A percentile compares a stretch with the other conserved stretches of the same genome.
These are phyloP conservation scores for Conus betulinus DNA, from an alignment of 1,140 invertebrate genomes.

Conservation along the genomic window DNA sequence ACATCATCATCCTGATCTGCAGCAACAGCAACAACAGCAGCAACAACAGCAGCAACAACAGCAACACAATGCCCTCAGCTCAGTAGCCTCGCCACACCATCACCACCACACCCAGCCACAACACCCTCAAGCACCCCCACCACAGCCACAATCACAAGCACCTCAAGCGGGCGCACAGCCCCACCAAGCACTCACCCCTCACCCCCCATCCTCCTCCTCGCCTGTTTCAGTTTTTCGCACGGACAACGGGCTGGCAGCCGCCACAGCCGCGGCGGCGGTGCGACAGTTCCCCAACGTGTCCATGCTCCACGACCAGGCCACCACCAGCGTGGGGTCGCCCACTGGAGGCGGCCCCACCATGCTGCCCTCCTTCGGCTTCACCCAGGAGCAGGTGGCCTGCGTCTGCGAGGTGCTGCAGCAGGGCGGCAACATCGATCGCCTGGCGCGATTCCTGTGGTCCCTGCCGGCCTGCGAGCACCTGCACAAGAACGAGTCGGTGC, in stretches of 20 bases:
- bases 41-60: slow-evolving; percentile 8
- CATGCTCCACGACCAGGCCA: slow-evolving; percentile 71
- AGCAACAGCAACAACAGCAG: slow-evolving; percentile 8
- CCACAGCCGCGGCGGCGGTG: slow-evolving; percentile 44
- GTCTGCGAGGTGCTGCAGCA: slow-evolving; percentile 99
- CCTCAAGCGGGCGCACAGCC: not conserved
- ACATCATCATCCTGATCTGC: not conserved
- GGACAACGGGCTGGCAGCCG: slow-evolving; percentile 53
- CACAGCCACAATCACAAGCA: slow-evolving; percentile 22
- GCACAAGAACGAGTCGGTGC: slow-evolving; percentile 94
- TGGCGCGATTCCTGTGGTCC: slow-evolving; percentile 98
- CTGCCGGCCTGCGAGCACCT: slow-evolving; percentile 96
- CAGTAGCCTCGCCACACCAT: not conserved
- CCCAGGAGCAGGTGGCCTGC: slow-evolving; percentile 98
- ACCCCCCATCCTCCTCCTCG: slow-evolving; percentile 20
- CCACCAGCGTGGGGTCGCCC: slow-evolving; percentile 69
- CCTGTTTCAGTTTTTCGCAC: slow-evolving; percentile 61
- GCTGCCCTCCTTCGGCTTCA: slow-evolving; percentile 95
- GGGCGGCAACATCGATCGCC: slow-evolving; percentile 96
- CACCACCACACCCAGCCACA: slow-evolving; percentile 14
- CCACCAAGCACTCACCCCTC: slow-evolving; percentile 18
- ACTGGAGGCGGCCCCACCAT: slow-evolving; percentile 79
- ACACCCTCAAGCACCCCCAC: not conserved
- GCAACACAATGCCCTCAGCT: not conserved
- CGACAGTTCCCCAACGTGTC: slow-evolving; percentile 58